A percentile compares a stretch with the other conserved stretches of the same genome.
These are phyloP conservation scores for Heliconius ethilla DNA, from an alignment of 2,888 invertebrate genomes.

Conservation along the genomic window DNA sequence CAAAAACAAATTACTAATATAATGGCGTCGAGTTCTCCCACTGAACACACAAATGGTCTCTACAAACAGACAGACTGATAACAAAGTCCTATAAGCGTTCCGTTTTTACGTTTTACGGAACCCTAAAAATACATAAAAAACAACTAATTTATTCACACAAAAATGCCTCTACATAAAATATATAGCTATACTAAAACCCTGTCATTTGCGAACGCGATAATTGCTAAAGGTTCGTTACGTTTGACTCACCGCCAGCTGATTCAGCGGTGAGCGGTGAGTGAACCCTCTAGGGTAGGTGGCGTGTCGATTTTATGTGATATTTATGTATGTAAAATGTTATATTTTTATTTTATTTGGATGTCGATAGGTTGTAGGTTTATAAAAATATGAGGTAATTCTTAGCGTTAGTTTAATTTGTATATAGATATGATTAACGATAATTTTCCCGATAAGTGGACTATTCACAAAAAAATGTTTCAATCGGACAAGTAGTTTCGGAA, in stretches of 20 bases:
- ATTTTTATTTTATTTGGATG: not conserved
- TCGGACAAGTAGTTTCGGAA: too few relatives aligned
- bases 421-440: too few relatives aligned
- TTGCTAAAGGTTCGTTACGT: conserved; percentile 33
- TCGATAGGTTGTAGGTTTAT: not conserved
- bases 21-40: too few relatives aligned
- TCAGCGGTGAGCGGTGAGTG: conserved; percentile 9
- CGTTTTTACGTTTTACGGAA: too few relatives aligned
- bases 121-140: not conserved
- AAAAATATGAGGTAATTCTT: too few relatives aligned
- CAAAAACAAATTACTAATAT: too few relatives aligned
- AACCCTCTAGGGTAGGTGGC: not conserved
- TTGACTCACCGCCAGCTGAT: conserved; percentile 27
- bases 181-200: not conserved
- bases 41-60: too few relatives aligned
- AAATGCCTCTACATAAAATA: not conserved
- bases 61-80: too few relatives aligned
- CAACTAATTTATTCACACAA: not conserved
- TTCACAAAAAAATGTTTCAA: too few relatives aligned
- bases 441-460: too few relatives aligned
- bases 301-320: not conserved
- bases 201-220: conserved; percentile 27
- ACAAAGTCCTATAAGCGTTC: too few relatives aligned
- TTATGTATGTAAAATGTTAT: not conserved
- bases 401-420: too few relatives aligned